Percentiles rank a stretch among this genome's conserved stretches.
These are phyloP conservation scores for Oreocharis arfaki DNA, from an alignment of 2,113 vertebrate species.

Conservation along the genomic window DNA sequence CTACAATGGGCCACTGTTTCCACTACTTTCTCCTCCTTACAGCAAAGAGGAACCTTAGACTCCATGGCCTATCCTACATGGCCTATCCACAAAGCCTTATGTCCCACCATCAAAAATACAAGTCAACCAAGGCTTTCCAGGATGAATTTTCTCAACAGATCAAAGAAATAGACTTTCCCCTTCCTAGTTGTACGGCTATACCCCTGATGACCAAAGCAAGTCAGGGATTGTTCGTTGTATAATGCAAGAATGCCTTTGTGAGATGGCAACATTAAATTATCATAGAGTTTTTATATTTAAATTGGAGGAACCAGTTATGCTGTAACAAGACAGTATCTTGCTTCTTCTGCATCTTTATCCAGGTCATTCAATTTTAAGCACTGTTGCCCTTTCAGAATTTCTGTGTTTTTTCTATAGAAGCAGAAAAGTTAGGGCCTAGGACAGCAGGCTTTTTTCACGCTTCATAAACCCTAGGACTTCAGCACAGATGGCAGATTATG, in stretches of 20 bases:
- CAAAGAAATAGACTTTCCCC: background rate
- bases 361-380: background rate
- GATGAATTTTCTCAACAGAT: background rate
- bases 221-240: background rate
- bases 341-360: background rate
- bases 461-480: background rate
- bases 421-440: background rate
- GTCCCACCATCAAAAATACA: background rate
- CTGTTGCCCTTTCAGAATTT: background rate
- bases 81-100: background rate
- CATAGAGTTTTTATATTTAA: background rate
- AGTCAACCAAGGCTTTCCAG: background rate
- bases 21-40: background rate
- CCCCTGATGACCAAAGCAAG: background rate
- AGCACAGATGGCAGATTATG: background rate
- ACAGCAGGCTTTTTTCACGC: background rate
- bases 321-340: background rate
- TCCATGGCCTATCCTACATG: accelerated
- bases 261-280: background rate
- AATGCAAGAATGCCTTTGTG: background rate
- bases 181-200: background rate
- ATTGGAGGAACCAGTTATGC: background rate
- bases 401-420: background rate
- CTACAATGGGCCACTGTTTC: background rate
- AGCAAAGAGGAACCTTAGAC: background rate